These are phyloP conservation scores for Drosophila ficusphila DNA, from an alignment of 1,140 invertebrate species.

Conservation along the genomic window DNA sequence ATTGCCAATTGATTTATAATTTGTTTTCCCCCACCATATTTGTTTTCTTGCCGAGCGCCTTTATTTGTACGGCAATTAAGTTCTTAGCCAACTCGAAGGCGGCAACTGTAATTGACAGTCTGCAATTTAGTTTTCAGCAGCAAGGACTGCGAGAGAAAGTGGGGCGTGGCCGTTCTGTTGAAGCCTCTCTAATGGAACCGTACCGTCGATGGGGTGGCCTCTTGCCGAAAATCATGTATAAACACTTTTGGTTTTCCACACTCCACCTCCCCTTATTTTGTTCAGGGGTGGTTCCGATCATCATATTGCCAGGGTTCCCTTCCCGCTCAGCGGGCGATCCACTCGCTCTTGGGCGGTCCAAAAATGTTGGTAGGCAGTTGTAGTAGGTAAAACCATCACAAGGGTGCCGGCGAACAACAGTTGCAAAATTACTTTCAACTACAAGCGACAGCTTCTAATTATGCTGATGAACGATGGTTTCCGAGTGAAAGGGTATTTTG, in stretches of 20 bases:
- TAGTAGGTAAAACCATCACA: conserved; percentile 12
- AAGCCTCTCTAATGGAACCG: conserved; percentile 39
- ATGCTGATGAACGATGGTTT: conserved; percentile 49
- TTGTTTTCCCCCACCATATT: conserved; percentile 25
- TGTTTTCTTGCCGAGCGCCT: background rate
- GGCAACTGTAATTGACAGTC: conserved; percentile 78
- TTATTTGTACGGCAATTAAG: conserved; percentile 59
- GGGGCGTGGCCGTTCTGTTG: conserved; percentile 43
- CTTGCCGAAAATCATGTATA: conserved; percentile 36
- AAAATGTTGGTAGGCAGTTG: conserved; percentile 15
- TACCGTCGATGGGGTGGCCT: conserved; percentile 15
- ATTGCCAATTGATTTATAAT: conserved; percentile 60
- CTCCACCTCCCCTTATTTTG: conserved; percentile 1
- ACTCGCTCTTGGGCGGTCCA: conserved; percentile 46
- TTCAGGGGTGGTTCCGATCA: conserved; percentile 36
- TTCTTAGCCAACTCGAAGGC: conserved; percentile 33
- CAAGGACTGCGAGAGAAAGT: background rate
- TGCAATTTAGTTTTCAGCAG: conserved; percentile 51
- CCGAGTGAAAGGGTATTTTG: conserved; percentile 15
- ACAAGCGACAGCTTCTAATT: conserved; percentile 60
- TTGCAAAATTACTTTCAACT: conserved; percentile 54
- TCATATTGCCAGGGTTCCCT: conserved; percentile 34
- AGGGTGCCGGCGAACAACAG: conserved; percentile 44
- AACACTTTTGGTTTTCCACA: conserved; percentile 46
- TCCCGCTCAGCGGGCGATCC: conserved; percentile 33